Evolutionary conservation across 1,140 invertebrate genomes (phyloP).

Genomic region (Yoshiicerus persimilis): DNA sequence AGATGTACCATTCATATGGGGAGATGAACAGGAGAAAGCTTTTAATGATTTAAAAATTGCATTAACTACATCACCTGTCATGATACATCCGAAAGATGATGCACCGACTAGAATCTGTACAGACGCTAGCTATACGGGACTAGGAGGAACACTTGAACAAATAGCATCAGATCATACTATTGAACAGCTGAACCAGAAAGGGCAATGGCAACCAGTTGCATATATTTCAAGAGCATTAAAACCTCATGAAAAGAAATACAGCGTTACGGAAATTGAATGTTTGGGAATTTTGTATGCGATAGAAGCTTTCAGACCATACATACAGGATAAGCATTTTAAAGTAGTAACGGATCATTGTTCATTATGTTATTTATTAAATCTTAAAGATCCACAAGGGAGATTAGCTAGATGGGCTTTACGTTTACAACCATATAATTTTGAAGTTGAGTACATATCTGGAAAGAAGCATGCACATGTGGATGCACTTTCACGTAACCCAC

Average conservation of each 20-base stretch:
- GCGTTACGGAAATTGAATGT: conserved; percentile 54
- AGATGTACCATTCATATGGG: not conserved
- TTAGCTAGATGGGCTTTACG: conserved; percentile 45
- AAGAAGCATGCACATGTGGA: conserved; percentile 13
- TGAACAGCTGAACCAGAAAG: not conserved
- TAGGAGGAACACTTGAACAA: not conserved
- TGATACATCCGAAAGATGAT: conserved; percentile 25
- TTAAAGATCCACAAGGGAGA: not conserved
- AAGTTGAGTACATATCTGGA: conserved; percentile 46
- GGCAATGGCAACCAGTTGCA: no score
- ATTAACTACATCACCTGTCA: not conserved
- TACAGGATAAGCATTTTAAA: conserved; percentile 52
- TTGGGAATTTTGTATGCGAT: conserved; percentile 55
- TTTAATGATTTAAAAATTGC: not conserved
- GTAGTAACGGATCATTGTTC: conserved; percentile 59
- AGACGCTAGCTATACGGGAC: not conserved
- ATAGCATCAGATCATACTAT: not conserved
- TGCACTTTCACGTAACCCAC: not conserved
- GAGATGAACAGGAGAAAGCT: not conserved
- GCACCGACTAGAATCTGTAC: not conserved
- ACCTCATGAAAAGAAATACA: conserved; percentile 52
- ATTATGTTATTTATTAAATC: no score
- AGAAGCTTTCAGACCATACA: conserved; percentile 54
- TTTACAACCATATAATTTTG: conserved; percentile 33
- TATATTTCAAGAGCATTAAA: not conserved